Evolutionary conservation across 2,888 invertebrate species (phyloP), one percentile per base, ranked within the genome.

Genomic region (Drosophila kambysellisi): DNA sequence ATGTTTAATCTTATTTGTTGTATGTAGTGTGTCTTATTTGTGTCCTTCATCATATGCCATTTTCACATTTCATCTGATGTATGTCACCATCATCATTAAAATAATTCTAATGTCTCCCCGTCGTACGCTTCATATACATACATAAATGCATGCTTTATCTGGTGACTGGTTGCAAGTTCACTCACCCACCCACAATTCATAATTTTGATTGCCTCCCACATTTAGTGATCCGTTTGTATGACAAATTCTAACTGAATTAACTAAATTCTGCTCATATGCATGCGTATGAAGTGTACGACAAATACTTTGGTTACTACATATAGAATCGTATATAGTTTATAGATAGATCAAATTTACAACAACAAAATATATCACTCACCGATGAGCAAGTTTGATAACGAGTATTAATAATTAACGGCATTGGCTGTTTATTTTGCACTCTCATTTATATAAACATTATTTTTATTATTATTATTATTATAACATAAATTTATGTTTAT

Each of bases 231-330:
- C n/a, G 39, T 73, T 67, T 58, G 59, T 52, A 78, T 66, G 53
- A 29, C 51, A 29, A 39, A 33, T 41, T 46, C 39, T 29, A 53
- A 65, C 46, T 33, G 41, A 51, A 32, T 39, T 8, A 46, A 63
- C 12, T 63, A 35, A 51, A 15, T 51, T 29, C 39, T 51, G 29
- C 9, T 52, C 30, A 62, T 62, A 25, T 62, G 65, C 79, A 79
- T 82, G 82, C 43, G 51, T 65, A 30, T 74, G 52, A 79, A 62
- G 58, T 58, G 58, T 79, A 67, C 58, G 58, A 64, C 56, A 61
- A 52, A 60, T 53, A n/a, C 48, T 35, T 58, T 69, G 48, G 48
- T 56, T 59, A 62, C 53, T 62, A 56, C 59, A 70, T 51, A 37
- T n/a, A 43, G 12, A 54, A 53, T 29, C 66, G 66, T 33, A 68